Evolutionary conservation across 2,113 vertebrate species (phyloP).

Genomic region (Pelobates fuscus): DNA sequence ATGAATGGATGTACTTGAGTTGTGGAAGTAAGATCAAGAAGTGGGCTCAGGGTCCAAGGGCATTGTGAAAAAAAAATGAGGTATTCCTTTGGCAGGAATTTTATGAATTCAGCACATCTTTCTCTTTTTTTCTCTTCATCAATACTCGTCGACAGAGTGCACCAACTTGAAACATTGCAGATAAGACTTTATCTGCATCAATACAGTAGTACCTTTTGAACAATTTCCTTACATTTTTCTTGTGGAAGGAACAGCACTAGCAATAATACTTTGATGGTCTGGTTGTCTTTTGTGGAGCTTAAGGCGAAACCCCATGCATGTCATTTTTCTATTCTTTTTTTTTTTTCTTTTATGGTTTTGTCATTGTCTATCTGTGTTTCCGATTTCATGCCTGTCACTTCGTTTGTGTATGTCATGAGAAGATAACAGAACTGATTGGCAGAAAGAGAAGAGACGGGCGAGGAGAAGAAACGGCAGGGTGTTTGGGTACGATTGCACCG

Average conservation of each 20-base stretch:
- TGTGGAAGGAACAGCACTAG: neutral
- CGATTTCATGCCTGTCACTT: constrained; percentile 42
- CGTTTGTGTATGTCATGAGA: constrained; percentile 25
- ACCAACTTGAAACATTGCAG: neutral
- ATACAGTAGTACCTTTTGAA: neutral
- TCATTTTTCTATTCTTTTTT: constrained; percentile 26
- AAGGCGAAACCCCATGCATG: constrained; percentile 7
- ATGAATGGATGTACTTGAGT: too few relatives aligned
- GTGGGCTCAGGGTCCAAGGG: too few relatives aligned
- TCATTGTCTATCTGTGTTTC: constrained; percentile 14
- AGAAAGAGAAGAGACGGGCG: neutral
- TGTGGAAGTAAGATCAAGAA: too few relatives aligned
- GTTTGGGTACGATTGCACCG: constrained; percentile 12
- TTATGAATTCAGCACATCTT: neutral
- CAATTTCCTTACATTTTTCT: neutral
- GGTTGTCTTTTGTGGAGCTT: neutral
- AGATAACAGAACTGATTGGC: constrained; percentile 46
- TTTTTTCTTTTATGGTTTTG: constrained; percentile 35
- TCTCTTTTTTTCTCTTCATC: neutral
- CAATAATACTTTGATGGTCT: constrained; percentile 17
- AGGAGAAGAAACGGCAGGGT: constrained; percentile 21
- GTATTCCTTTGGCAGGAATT: too few relatives aligned
- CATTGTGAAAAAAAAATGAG: too few relatives aligned
- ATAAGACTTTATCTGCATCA: neutral
- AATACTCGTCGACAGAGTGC: neutral